These are phyloP conservation scores for Hormaphis cornu DNA, from an alignment of 1,140 invertebrate species.

Conservation along the genomic window DNA sequence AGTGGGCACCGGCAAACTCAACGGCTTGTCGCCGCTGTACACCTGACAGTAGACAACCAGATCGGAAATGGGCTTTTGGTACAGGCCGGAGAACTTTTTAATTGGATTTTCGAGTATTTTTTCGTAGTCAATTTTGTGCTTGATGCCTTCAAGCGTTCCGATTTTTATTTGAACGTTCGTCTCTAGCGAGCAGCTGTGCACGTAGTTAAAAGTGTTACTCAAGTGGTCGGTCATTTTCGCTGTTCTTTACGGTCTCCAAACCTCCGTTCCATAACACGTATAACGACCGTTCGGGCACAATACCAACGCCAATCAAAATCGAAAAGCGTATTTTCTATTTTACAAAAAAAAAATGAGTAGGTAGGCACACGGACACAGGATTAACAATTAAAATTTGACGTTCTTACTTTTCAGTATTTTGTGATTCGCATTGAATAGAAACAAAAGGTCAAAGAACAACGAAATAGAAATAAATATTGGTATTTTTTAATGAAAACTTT, in stretches of 20 bases:
- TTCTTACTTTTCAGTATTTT: no score
- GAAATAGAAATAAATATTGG: no score
- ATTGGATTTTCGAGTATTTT: slow-evolving; percentile 78
- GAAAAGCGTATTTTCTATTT: no score
- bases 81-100: slow-evolving; percentile 81
- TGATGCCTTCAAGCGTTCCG: slow-evolving; percentile 86
- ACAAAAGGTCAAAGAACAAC: no score
- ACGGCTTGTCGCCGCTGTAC: slow-evolving; percentile 67
- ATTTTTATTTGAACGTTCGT: slow-evolving; percentile 85
- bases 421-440: no score
- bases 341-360: no score
- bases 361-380: no score
- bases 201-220: slow-evolving; percentile 57
- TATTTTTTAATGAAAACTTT: no score
- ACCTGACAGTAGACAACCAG: slow-evolving; percentile 81
- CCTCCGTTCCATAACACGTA: no score
- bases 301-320: no score
- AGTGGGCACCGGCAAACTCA: slow-evolving; percentile 81
- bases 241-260: neutral
- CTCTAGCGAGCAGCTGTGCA: slow-evolving; percentile 84
- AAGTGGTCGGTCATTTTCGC: neutral
- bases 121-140: slow-evolving; percentile 75
- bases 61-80: slow-evolving; percentile 71
- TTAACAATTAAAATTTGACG: no score
- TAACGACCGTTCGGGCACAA: no score